Evolutionary conservation across 2,888 invertebrate genomes (phyloP), one percentile per base, ranked within the genome.

Genomic region (Thera obeliscata): DNA sequence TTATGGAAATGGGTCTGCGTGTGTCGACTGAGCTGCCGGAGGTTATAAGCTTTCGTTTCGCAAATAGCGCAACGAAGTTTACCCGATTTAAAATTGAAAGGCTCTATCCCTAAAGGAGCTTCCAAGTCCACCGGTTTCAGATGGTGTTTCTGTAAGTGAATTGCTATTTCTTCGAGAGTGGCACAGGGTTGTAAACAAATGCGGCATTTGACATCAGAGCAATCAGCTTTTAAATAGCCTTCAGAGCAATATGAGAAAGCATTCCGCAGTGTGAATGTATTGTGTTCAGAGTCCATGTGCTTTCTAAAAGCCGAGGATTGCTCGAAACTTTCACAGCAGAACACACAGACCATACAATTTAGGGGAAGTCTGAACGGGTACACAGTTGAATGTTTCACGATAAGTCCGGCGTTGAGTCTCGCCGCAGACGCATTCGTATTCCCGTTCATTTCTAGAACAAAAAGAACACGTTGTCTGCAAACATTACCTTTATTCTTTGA

Each of bases 291-390:
- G 50, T 83, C 80, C 91, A 92, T 91, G 64, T 93, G 93, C 22
- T 75, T 74, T 69, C 91, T 85, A 77, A 89, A 91, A 60, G 78
- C 73, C 2, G 81, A 67, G 2, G 90, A 85, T 56, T 88, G 85
- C 49, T 86, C 83, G 76, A 82, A 89, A 66, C 81, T 82, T 73
- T 91, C 90, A 68, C 85, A 84, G 82, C 93, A 93, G 83, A 88
- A 92, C 48, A 91, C 91, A 81, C 93, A 93, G 75, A 90, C 87
- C 86, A 93, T 87, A 61, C 81, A 78, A 66, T 88, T 85, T 72
- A 87, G 89, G 8, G 90, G 90, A 56, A 92, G 87, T 77, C 89
- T 86, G 88, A 93, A 93, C 77, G 93, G 93, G 85, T 90, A 91
- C 67, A 87, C 92, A 67, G 93, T 93, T 6, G 91, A 84, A 81